Conservation (phyloP, 2,797 vertebrate genomes). For the Takifugu ocellatus region DNA sequence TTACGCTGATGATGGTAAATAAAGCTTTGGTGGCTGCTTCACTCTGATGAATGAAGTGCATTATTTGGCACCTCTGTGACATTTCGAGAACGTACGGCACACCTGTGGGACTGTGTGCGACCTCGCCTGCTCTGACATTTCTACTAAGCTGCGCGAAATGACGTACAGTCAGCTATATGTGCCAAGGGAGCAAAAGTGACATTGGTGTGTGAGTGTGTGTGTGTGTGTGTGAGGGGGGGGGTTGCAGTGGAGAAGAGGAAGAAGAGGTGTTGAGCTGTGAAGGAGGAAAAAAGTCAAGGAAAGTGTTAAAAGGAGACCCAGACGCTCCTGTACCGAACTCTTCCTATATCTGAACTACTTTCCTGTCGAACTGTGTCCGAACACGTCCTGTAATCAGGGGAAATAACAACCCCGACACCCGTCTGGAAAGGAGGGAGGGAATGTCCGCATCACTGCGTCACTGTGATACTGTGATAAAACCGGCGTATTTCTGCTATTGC, state of each 20-base stretch:
- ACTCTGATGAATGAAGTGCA: background rate
- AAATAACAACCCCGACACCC: no score
- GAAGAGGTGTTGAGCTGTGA: constrained; percentile 25
- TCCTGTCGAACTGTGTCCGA: no score
- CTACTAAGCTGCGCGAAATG: constrained; percentile 25
- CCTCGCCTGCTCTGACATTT: constrained; percentile 2
- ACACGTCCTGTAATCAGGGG: no score
- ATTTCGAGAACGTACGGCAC: background rate
- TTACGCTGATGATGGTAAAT: background rate
- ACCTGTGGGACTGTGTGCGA: background rate
- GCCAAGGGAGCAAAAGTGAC: constrained; percentile 29
- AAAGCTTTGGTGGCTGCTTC: background rate
- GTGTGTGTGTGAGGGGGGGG: background rate
- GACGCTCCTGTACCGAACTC: background rate
- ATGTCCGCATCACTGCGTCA: constrained; percentile 33
- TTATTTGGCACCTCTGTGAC: background rate
- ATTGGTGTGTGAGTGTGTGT: constrained; percentile 8
- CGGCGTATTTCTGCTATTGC: constrained; percentile 23
- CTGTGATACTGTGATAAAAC: constrained; percentile 15
- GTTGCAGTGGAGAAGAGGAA: constrained; percentile 16
- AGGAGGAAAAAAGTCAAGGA: constrained; percentile 11
- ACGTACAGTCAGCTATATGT: constrained; percentile 35
- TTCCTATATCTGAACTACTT: no score
- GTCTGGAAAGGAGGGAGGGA: no score
- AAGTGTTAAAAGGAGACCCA: constrained; percentile 28